Base-by-base conservation (phyloP, 2,113 vertebrate genomes). In the Oxygymnocypris stewartii region DNA sequence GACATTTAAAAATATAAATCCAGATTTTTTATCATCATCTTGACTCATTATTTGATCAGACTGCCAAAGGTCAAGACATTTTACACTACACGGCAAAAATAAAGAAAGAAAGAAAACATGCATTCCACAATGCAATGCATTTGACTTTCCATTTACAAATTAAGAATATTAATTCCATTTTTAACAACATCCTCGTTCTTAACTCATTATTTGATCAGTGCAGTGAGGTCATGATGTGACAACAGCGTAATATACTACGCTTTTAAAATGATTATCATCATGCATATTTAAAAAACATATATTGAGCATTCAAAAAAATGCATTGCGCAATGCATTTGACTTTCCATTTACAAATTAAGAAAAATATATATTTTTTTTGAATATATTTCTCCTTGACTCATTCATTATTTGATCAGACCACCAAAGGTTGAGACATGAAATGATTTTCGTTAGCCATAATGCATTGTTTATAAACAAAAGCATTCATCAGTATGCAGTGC, bases 381-480 rank as follows among this genome's bases (percentile, higher is more conserved):
- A 31, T 31, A 31, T 31, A 31, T 31, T 31, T 31, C 28, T 31
- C 28, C 28, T 31, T 31, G 28, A 31, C 28, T 31, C 28, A 31
- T 31, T 31, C 28, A 31, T 31, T 57, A 23, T 59, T 61, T n/a
- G 8, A n/a, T 61, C 57, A n/a, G 57, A n/a, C 51, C 4, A 14
- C 6, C 16, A 6, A 54, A 54, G 18, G 54, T 23, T 23, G 54
- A 59, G 54, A 59, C 57, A 10, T 61, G 10, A 61, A 61, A 61
- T 4, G 8, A n/a, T 61, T n/a, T n/a, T 59, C 12, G 47, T 3
- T 3, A 59, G 20, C 20, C 57, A n/a, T n/a, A 59, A n/a, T n/a
- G 57, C 57, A n/a, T 59, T n/a, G 57, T 59, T 59, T 59, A 59
- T 59, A 59, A 59, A 59, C 57, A n/a, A 59, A 59, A 59, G n/a